Conservation (phyloP, 2,888 invertebrate species). For the Hirtodrosophila alboralis region DNA sequence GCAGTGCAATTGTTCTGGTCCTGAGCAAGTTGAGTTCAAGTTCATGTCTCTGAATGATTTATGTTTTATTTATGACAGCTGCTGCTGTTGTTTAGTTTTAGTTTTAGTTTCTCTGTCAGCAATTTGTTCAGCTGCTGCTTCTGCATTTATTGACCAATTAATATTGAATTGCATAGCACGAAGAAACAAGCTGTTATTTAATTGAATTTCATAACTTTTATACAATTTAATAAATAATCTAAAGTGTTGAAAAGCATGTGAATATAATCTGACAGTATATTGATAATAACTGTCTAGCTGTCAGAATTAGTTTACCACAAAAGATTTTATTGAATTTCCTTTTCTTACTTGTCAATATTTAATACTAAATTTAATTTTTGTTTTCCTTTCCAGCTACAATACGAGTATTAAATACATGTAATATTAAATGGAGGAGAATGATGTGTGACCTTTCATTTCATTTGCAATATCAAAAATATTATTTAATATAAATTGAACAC, state of each 20-base stretch:
- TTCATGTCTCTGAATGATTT: slow-evolving; percentile 29
- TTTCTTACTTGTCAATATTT: too few species aligned
- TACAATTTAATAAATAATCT: slow-evolving; percentile 7
- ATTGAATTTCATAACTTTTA: slow-evolving; percentile 18
- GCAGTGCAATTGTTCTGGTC: slow-evolving; percentile 23
- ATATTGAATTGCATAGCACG: slow-evolving; percentile 26
- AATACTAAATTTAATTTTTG: too few species aligned
- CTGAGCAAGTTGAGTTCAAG: slow-evolving; percentile 1
- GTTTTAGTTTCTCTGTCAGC: too few species aligned
- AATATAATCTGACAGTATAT: slow-evolving; percentile 1
- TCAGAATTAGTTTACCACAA: slow-evolving; percentile 6
- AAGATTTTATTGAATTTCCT: not conserved
- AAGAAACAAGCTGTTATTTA: slow-evolving; percentile 7
- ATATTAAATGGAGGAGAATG: not conserved
- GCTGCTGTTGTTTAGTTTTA: slow-evolving; percentile 9
- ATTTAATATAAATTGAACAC: slow-evolving; percentile 16
- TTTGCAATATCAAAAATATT: slow-evolving; percentile 19
- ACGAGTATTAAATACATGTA: not conserved
- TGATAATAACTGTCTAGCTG: slow-evolving; percentile 10
- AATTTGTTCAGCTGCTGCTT: slow-evolving; percentile 8
- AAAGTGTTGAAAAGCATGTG: slow-evolving; percentile 14
- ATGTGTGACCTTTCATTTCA: slow-evolving; percentile 13
- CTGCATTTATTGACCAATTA: slow-evolving; percentile 28
- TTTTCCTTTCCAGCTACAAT: not conserved
- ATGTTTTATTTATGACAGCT: slow-evolving; percentile 39